A percentile compares a stretch with the other conserved stretches of the same genome.
These are phyloP conservation scores for Penaeus vannamei DNA, from an alignment of 1,140 invertebrate genomes.

Conservation along the genomic window DNA sequence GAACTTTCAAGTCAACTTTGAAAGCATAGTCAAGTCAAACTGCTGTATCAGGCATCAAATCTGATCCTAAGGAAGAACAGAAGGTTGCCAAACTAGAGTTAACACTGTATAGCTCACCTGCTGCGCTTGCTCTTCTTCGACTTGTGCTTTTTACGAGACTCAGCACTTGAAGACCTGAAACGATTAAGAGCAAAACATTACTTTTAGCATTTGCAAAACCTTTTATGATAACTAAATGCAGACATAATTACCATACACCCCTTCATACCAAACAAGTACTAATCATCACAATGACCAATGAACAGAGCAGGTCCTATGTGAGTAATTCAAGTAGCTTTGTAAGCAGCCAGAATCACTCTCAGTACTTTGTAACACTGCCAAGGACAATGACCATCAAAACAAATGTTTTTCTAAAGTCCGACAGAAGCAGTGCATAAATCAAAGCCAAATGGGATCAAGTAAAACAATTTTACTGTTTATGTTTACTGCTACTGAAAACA, in stretches of 20 bases:
- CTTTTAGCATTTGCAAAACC: not conserved
- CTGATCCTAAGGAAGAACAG: slow-evolving; percentile 47
- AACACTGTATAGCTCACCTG: slow-evolving; percentile 56
- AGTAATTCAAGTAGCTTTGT: not conserved
- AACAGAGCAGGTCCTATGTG: not conserved
- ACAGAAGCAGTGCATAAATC: too few relatives aligned
- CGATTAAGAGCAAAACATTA: not conserved
- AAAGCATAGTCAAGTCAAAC: slow-evolving; percentile 52
- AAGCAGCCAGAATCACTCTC: too few relatives aligned
- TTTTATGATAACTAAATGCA: not conserved
- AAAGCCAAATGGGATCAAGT: too few relatives aligned
- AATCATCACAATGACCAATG: not conserved
- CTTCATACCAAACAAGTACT: not conserved
- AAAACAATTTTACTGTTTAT: too few relatives aligned
- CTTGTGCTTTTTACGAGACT: slow-evolving; percentile 65
- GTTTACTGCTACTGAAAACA: too few relatives aligned
- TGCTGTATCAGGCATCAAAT: slow-evolving; percentile 54
- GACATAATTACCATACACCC: not conserved
- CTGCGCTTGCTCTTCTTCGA: slow-evolving; percentile 66
- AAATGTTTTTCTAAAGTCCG: too few relatives aligned
- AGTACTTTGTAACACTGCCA: too few relatives aligned
- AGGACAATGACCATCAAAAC: too few relatives aligned
- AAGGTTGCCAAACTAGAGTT: slow-evolving; percentile 34
- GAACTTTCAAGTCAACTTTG: slow-evolving; percentile 50
- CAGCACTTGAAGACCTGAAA: slow-evolving; percentile 62